Percentiles rank a stretch among this genome's conserved stretches.
Conservation (phyloP, 1,140 invertebrate genomes). For the Colletes gigas region DNA sequence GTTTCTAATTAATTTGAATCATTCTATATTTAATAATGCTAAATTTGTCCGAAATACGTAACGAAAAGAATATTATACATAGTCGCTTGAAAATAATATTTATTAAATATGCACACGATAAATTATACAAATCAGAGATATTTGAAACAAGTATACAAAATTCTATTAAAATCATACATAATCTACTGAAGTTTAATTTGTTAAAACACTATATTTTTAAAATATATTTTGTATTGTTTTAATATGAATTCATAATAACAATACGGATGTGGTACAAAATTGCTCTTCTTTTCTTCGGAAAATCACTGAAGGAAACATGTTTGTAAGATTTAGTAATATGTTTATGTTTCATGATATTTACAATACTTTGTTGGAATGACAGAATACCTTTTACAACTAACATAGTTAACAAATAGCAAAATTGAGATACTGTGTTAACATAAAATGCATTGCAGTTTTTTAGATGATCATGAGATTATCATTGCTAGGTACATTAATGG, state of each 20-base stretch:
- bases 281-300: not conserved
- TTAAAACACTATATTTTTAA: constrained; percentile 8
- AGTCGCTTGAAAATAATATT: constrained; percentile 2
- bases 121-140: constrained; percentile 8
- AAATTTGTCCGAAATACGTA: not conserved
- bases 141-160: not conserved
- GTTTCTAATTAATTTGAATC: too few species aligned
- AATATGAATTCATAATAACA: constrained; percentile 16
- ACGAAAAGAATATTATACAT: not conserved
- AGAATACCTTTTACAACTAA: constrained; percentile 31
- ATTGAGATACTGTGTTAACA: constrained; percentile 5
- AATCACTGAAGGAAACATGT: not conserved
- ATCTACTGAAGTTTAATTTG: not conserved
- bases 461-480: not conserved
- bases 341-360: constrained; percentile 36
- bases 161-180: not conserved
- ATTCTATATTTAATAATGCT: too few species aligned
- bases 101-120: constrained; percentile 12
- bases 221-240: constrained; percentile 15
- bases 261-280: constrained; percentile 2
- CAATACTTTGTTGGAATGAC: constrained; percentile 39
- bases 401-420: constrained; percentile 27
- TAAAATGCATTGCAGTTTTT: not conserved
- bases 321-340: not conserved
- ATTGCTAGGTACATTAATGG: not conserved